Base-by-base conservation (phyloP, 2,113 vertebrate genomes). In the Phrynocephalus versicolor region DNA sequence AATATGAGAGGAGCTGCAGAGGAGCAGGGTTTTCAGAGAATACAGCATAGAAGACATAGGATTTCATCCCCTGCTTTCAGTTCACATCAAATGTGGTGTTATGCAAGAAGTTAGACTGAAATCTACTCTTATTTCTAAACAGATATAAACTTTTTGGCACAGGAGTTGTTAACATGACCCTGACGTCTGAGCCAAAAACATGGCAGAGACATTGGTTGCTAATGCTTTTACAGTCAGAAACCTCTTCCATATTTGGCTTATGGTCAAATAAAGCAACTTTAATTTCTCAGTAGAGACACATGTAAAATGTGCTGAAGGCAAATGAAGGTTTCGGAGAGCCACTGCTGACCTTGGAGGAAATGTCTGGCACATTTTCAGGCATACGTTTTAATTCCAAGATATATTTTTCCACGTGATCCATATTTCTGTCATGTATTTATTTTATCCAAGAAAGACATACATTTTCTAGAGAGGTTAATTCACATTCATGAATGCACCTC, bases 111-210 rank as follows among this genome's bases (percentile, higher is more conserved):
- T 78, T 35, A 45, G 41, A 79, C 60, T 65, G 78, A 37, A 83
- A 72, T 64, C 81, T 87, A 64, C 33, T 78, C 67, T 78, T 77
- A 55, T 64, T 87, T 83, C 85, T 85, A 51, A 62, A 82, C 55
- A 33, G 58, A 72, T 79, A 41, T 60, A 76, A 51, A 35, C 45
- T 77, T 74, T 69, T 62, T 88, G 51, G 80, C 51, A 69, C 69
- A 70, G 33, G 3, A 71, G 77, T 77, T 78, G 67, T 51, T 65
- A 83, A 41, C 60, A 70, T 69, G 35, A 76, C 45, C 19, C 74
- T 83, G 81, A 79, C 55, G 57, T 87, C 72, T 83, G 86, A 87
- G 71, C 30, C 39, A 27, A 71, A 71, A 69, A 78, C 37, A 78
- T 83, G 51, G 67, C 58, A 82, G 27, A 82, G 23, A 35, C 39